Evolutionary conservation across 2,888 invertebrate genomes (phyloP).

Genomic region (Leptinotarsa tumamoca): DNA sequence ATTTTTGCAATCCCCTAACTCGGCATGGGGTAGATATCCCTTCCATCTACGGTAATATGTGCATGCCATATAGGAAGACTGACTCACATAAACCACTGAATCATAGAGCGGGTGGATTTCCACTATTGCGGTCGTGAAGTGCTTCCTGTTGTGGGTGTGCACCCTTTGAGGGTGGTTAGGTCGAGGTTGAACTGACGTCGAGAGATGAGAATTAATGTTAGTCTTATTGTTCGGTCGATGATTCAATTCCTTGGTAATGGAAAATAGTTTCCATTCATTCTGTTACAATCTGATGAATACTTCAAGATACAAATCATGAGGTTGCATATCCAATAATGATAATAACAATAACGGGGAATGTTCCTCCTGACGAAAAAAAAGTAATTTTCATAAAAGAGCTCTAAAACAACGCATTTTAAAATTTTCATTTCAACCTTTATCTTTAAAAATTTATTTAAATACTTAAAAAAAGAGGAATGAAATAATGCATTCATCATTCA

Average conservation of each 20-base stretch:
- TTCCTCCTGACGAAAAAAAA: too few species aligned
- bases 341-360: too few species aligned
- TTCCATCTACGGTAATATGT: neutral
- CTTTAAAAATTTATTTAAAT: too few species aligned
- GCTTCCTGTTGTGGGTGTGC: conserved; percentile 12
- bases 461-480: too few species aligned
- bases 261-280: too few species aligned
- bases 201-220: neutral
- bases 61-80: conserved; percentile 8
- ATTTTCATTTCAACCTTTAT: too few species aligned
- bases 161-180: neutral
- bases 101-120: conserved; percentile 14
- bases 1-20: conserved; percentile 22
- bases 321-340: too few species aligned
- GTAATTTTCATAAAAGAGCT: too few species aligned
- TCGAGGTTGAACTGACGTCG: neutral
- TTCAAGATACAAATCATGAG: too few species aligned
- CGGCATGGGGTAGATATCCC: conserved; percentile 15
- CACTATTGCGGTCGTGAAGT: conserved; percentile 3
- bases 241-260: neutral
- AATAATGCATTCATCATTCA: too few species aligned
- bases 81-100: conserved; percentile 17
- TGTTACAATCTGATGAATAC: too few species aligned
- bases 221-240: neutral
- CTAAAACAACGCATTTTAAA: too few species aligned